Base-by-base conservation (phyloP, 2,888 invertebrate species). In the Rhamnusium bicolor region DNA sequence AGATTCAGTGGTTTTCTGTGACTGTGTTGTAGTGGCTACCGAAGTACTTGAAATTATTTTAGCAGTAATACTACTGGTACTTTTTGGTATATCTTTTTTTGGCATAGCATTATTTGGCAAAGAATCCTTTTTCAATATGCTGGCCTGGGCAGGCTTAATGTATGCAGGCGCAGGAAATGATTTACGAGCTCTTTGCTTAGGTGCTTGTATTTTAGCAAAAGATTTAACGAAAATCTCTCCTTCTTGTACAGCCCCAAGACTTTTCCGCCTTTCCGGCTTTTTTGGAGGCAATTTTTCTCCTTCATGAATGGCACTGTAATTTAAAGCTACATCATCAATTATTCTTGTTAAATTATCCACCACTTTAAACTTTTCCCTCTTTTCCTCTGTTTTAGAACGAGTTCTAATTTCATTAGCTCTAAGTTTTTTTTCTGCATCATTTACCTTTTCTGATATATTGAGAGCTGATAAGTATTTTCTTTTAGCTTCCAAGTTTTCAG, bases 171-270 rank as follows among this genome's bases (percentile, higher is more conserved):
- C 79, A 0, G 86, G 86, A 67, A 87, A 87, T 0, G 86, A 84
- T 78, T 87, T 87, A 46, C 87, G 72, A 1, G 87, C 86, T 71
- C 83, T 82, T 62, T 85, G 86, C 75, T 86, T 86, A 4, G 81
- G 63, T 10, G 66, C 29, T 62, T 72, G 80, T 27, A 86, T 76
- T 78, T 84, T 85, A 5, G 85, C 83, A 69, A 86, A 81, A 1
- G 86, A 85, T 79, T 86, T 86, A 4, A 86, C 84, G 67, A 74
- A 84, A 70, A 86, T 86, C 69, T 85, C 83, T 7, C 81, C 79
- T 70, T 81, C 81, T 19, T 74, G 75, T 2, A 73, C 7, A 21
- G 58, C 65, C 0, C 69, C n/a, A 27, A 3, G 14, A 63, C 68
- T 63, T 49, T 63, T 73, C 8, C 66, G 71, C n/a, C 56, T 29